phyloP scores from a whole-genome alignment of 2,888 invertebrate species.

The Orthosia gothica region DNA sequence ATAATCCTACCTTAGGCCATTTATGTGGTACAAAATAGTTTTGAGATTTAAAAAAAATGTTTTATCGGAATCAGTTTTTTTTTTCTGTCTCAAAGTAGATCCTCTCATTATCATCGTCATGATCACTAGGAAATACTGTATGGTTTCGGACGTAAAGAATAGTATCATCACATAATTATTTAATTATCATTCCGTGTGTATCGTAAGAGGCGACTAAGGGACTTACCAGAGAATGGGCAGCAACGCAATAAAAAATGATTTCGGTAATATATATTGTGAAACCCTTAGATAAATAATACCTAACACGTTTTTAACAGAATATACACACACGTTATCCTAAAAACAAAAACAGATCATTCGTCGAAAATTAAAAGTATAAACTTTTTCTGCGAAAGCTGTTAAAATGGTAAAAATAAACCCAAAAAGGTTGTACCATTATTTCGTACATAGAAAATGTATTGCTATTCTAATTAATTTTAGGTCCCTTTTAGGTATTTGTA shows the following conservation, averaged over 20 bases:
- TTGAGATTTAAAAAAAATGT: not conserved
- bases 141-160: too few species aligned
- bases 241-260: too few species aligned
- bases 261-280: not conserved
- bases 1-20: constrained; percentile 35
- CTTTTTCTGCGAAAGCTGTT: constrained; percentile 17
- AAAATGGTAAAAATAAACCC: constrained; percentile 11
- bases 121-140: too few species aligned
- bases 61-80: too few species aligned
- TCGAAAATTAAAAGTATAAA: not conserved
- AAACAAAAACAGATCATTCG: not conserved
- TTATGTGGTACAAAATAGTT: constrained; percentile 37
- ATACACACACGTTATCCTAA: not conserved
- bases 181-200: too few species aligned
- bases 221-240: too few species aligned
- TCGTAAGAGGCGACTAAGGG: too few species aligned
- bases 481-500: constrained; percentile 24
- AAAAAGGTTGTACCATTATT: constrained; percentile 16
- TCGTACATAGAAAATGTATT: constrained; percentile 32
- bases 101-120: too few species aligned
- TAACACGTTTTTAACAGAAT: not conserved
- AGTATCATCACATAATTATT: too few species aligned
- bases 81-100: too few species aligned
- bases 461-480: constrained; percentile 43
- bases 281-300: not conserved